phyloP scores from a whole-genome alignment of 2,888 invertebrate species.

The Plagodis pulveraria region DNA sequence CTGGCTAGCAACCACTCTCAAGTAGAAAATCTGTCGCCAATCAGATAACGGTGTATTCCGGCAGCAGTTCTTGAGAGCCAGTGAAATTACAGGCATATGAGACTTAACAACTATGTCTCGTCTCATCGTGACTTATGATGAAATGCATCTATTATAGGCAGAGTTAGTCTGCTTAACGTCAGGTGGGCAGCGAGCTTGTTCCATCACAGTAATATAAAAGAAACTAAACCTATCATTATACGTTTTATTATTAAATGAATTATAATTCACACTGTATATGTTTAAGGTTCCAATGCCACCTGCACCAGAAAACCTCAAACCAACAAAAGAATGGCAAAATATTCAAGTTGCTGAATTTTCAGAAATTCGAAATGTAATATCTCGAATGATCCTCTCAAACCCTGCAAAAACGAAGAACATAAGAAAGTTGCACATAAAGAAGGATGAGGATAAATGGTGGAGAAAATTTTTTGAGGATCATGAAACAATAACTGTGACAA shows the following conservation, averaged over 20 bases:
- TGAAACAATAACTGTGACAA: slow-evolving; percentile 62
- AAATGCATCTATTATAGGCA: no score
- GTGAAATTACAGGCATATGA: no score
- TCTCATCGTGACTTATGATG: no score
- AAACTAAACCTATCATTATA: no score
- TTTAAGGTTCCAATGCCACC: slow-evolving; percentile 56
- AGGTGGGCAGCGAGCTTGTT: no score
- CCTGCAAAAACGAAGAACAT: slow-evolving; percentile 48
- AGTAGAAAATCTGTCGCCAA: no score
- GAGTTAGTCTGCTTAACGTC: no score
- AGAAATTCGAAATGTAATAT: slow-evolving; percentile 83
- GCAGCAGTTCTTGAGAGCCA: no score
- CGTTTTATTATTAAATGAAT: background rate
- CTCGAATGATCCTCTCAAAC: slow-evolving; percentile 55
- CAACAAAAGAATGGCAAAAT: slow-evolving; percentile 87
- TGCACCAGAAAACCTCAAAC: slow-evolving; percentile 64
- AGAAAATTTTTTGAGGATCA: slow-evolving; percentile 55
- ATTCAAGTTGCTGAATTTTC: slow-evolving; percentile 88
- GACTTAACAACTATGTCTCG: no score
- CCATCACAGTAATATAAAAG: no score
- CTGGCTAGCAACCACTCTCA: no score
- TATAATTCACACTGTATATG: background rate
- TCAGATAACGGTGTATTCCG: no score
- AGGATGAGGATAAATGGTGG: slow-evolving; percentile 52
- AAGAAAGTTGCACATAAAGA: slow-evolving; percentile 46